Base-by-base conservation (phyloP, 2,113 vertebrate species). In the Thamnophis sirtalis region DNA sequence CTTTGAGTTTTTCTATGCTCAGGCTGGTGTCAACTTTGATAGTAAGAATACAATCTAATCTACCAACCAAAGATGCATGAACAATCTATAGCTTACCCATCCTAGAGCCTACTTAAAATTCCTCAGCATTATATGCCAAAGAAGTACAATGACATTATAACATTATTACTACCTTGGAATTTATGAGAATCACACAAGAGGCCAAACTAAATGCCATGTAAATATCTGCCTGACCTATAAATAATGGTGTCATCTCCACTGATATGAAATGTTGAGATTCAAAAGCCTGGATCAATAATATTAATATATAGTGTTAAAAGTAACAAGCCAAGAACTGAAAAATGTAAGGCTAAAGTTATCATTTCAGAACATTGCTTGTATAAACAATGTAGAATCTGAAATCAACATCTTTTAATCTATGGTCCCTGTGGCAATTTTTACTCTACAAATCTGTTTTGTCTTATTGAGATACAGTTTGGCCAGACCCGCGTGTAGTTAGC, bases 181-280 rank as follows among this genome's bases (percentile, higher is more conserved):
- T 93, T 92, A 93, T 93, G 91, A 92, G 90, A 84, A 60, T 93
- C 86, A 91, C 87, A 91, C 10, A 9, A 89, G 86, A 95, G 56
- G 89, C 92, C 94, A 93, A 38, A 73, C 2, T 19, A 95, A 96
- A 96, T 90, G 38, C 90, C 90, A 88, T 17, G 84, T 94, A 94
- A 95, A 95, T 95, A 93, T 95, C 94, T 94, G 92, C 92, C 93
- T 95, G 54, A 94, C 87, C 68, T 92, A 91, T 92, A 94, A 94
- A 95, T 93, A 95, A 92, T 91, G 92, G 33, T 91, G 86, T 92
- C 84, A 91, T 13, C 58, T n/a, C 58, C 43, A 86, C 38, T 93
- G 91, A 93, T 51, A 90, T 89, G 58, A 91, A 87, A 93, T 19
- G 94, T 93, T 87, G 63, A 93, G 90, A 95, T 96, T 95, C 90